Percentiles rank a stretch among this genome's conserved stretches.
These are phyloP conservation scores for Gopherus flavomarginatus DNA, from an alignment of 2,113 vertebrate genomes.

Conservation along the genomic window DNA sequence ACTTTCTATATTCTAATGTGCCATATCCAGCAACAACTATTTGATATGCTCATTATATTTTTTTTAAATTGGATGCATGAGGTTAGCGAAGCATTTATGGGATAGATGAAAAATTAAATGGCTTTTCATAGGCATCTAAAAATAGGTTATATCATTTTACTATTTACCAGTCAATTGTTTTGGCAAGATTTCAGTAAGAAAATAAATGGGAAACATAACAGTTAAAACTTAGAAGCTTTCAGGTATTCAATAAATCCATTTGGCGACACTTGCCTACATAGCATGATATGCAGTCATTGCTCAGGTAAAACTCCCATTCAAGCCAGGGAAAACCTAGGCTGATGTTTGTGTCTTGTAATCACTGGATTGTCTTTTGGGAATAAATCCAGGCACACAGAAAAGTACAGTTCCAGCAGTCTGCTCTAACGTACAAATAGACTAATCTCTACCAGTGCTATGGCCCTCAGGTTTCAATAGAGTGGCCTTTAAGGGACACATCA, in stretches of 20 bases:
- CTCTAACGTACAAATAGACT: background rate
- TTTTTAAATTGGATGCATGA: background rate
- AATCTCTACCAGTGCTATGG: background rate
- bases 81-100: background rate
- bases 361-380: background rate
- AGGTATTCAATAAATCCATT: background rate
- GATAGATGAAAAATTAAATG: background rate
- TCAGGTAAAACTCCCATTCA: background rate
- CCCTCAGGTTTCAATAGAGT: background rate
- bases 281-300: background rate
- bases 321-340: background rate
- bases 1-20: background rate
- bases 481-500: background rate
- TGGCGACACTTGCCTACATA: background rate
- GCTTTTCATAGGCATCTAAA: background rate
- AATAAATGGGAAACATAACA: background rate
- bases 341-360: background rate
- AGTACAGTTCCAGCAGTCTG: accelerated
- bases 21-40: background rate
- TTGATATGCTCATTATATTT: background rate
- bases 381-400: background rate
- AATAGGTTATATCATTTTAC: background rate
- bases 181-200: background rate
- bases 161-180: background rate
- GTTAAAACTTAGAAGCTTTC: background rate